Evolutionary conservation across 2,797 vertebrate genomes (phyloP).

Genomic region (Bucorvus abyssinicus): DNA sequence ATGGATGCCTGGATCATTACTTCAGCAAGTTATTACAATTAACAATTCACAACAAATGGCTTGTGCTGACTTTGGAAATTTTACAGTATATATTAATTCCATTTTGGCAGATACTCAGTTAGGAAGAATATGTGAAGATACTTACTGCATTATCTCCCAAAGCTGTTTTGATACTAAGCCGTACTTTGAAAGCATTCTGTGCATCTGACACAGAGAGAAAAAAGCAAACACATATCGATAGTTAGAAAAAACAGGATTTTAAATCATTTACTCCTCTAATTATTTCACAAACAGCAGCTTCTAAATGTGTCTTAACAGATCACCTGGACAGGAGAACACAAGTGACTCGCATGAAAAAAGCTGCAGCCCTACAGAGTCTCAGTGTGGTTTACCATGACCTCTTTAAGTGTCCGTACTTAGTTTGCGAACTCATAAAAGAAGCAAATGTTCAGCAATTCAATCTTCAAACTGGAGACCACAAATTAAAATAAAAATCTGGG

Average conservation of each 20-base stretch:
- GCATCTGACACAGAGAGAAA: slow-evolving; percentile 70
- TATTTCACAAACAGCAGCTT: neutral
- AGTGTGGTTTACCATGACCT: neutral
- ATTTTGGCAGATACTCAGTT: neutral
- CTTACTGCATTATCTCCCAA: slow-evolving; percentile 90
- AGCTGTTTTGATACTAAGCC: slow-evolving; percentile 89
- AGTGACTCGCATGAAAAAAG: neutral
- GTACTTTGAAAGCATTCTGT: slow-evolving; percentile 87
- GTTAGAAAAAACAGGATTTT: neutral
- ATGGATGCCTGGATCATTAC: neutral
- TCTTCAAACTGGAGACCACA: neutral
- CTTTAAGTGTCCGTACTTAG: neutral
- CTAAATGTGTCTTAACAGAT: neutral
- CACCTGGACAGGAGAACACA: neutral
- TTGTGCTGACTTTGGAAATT: neutral
- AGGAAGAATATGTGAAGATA: slow-evolving; percentile 1
- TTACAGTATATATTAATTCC: neutral
- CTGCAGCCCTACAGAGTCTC: neutral
- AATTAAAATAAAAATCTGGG: neutral
- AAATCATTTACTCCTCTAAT: neutral
- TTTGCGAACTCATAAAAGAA: slow-evolving; percentile 3
- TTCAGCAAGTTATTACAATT: neutral
- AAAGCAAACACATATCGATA: slow-evolving; percentile 3
- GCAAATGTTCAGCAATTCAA: neutral
- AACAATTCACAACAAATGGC: neutral